Percentiles rank a stretch among this genome's conserved stretches.
Evolutionary conservation across 2,113 vertebrate genomes (phyloP).

Genomic region (Cygnus buccinator): DNA sequence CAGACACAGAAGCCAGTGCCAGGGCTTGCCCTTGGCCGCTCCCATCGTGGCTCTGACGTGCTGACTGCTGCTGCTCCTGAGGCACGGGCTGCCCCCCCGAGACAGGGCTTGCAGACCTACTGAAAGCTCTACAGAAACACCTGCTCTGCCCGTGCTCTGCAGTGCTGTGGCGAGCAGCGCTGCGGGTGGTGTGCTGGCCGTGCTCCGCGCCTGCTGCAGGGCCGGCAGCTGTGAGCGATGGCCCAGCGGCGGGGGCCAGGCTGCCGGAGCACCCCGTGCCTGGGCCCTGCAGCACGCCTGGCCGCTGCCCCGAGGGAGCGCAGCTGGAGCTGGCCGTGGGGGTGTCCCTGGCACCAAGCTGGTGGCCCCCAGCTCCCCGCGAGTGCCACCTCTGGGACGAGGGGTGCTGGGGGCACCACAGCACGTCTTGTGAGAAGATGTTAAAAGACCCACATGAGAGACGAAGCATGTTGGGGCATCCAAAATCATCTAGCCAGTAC

Average conservation of each 20-base stretch:
- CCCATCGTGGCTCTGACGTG: fast-evolving
- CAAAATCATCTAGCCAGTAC: neutral
- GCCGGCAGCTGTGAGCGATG: neutral
- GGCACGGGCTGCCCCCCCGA: no score
- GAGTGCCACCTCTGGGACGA: neutral
- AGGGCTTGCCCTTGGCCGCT: neutral
- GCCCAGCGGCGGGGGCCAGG: neutral
- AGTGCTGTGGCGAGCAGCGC: no score
- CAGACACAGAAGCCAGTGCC: no score
- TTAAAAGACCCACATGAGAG: neutral
- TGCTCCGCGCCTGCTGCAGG: neutral
- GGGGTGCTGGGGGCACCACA: fast-evolving
- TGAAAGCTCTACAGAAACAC: neutral
- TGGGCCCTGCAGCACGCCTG: neutral
- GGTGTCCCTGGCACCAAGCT: neutral
- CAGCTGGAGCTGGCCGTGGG: neutral
- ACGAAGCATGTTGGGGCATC: neutral
- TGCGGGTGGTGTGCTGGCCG: neutral
- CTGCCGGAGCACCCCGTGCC: neutral
- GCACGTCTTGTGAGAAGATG: neutral
- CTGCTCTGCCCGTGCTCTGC: no score
- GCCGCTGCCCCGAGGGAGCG: neutral
- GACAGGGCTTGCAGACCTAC: fast-evolving
- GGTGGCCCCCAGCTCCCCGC: fast-evolving
- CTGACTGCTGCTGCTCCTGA: neutral